phyloP scores from a whole-genome alignment of 2,888 invertebrate genomes.

The Bibio marci region DNA sequence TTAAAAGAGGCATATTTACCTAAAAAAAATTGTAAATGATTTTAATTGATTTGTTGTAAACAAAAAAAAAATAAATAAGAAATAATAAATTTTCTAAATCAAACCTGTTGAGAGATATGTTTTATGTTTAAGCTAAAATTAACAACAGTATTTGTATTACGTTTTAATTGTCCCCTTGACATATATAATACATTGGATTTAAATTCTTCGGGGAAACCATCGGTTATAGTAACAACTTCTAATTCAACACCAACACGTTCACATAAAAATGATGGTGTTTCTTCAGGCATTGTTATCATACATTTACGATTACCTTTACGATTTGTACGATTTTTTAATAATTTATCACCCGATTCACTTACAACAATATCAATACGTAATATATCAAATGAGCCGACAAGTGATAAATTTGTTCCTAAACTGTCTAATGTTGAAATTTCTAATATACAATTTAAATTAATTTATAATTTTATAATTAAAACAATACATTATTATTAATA shows the following conservation, averaged over 20 bases:
- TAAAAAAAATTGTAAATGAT: constrained; percentile 19
- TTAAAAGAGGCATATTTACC: constrained; percentile 87
- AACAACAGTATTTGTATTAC: constrained; percentile 79
- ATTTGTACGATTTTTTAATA: constrained; percentile 18
- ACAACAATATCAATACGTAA: constrained; percentile 90
- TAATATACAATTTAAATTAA: constrained; percentile 14
- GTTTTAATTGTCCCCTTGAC: constrained; percentile 71
- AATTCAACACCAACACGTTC: constrained; percentile 80
- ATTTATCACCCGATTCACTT: constrained; percentile 57
- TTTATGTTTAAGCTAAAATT: constrained; percentile 79
- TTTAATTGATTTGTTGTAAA: constrained; percentile 3
- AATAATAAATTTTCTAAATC: no score
- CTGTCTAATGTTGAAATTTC: constrained; percentile 65
- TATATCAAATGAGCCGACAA: constrained; percentile 70
- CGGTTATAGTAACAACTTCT: constrained; percentile 76
- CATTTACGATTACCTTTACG: constrained; percentile 15
- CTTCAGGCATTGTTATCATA: constrained; percentile 36
- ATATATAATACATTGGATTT: constrained; percentile 73
- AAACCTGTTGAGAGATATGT: constrained; percentile 78
- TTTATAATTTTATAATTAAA: neutral
- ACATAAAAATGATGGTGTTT: constrained; percentile 80
- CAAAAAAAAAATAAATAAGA: no score
- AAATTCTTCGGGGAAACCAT: constrained; percentile 74
- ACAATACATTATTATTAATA: no score
- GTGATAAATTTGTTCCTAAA: constrained; percentile 69